Conservation (phyloP, 2,888 invertebrate genomes). For the Ectemnius lituratus region DNA sequence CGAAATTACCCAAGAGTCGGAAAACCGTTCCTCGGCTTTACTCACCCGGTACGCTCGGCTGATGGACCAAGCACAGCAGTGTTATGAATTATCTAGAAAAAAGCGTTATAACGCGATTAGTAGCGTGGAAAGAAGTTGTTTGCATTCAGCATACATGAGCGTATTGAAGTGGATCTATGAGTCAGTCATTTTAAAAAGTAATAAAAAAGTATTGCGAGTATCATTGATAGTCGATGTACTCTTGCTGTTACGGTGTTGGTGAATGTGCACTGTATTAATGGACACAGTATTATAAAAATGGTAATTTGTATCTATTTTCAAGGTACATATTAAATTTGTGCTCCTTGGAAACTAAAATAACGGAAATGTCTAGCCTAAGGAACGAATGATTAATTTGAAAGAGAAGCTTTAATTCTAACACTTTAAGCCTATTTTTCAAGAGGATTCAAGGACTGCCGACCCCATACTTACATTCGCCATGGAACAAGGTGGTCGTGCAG, state of each 20-base stretch:
- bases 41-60: constrained; percentile 82
- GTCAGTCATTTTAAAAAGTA: too few species aligned
- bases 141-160: too few species aligned
- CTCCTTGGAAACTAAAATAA: too few species aligned
- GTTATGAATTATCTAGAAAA: constrained; percentile 84
- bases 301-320: too few species aligned
- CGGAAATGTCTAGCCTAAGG: too few species aligned
- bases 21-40: constrained; percentile 56
- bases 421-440: background rate
- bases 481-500: constrained; percentile 82
- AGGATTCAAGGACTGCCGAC: constrained; percentile 13
- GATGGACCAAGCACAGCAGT: constrained; percentile 79
- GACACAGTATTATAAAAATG: too few species aligned
- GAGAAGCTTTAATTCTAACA: background rate
- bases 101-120: constrained; percentile 27
- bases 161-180: too few species aligned
- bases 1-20: constrained; percentile 28
- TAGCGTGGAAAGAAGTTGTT: too few species aligned
- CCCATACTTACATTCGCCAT: constrained; percentile 82
- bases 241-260: too few species aligned
- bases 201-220: constrained; percentile 1
- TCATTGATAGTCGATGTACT: background rate
- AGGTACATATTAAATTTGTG: too few species aligned
- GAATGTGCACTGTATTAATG: too few species aligned
- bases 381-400: too few species aligned